Conservation (phyloP, 1,140 invertebrate species). For the Hypsibius dujardini region DNA sequence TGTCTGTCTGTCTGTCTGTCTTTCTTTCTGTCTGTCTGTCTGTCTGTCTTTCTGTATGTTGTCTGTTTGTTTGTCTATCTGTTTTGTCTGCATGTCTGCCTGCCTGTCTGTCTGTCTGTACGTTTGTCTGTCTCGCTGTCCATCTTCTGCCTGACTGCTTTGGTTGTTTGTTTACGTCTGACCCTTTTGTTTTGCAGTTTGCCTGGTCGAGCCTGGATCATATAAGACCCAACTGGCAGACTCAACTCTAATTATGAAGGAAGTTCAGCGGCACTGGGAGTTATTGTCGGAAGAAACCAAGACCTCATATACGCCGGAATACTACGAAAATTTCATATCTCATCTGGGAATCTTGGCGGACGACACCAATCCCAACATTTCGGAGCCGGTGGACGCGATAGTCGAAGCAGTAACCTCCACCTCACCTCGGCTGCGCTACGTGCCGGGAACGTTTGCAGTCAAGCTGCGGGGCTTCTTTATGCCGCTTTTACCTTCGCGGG, state of each 20-base stretch:
- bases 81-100: background rate
- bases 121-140: too few species aligned
- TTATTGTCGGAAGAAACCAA: background rate
- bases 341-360: background rate
- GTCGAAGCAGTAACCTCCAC: background rate
- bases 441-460: background rate
- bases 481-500: background rate
- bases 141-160: background rate
- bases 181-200: background rate
- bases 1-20: too few species aligned
- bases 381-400: constrained; percentile 1
- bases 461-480: background rate
- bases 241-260: background rate
- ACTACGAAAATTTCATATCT: background rate
- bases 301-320: background rate
- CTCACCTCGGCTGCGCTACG: background rate
- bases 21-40: too few species aligned
- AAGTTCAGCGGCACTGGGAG: background rate
- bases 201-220: background rate
- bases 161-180: background rate
- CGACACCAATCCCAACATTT: background rate
- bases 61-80: too few species aligned
- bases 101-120: too few species aligned
- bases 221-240: background rate
- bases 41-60: too few species aligned